These are phyloP conservation scores for Boloria selene DNA, from an alignment of 2,888 invertebrate species.

Conservation along the genomic window DNA sequence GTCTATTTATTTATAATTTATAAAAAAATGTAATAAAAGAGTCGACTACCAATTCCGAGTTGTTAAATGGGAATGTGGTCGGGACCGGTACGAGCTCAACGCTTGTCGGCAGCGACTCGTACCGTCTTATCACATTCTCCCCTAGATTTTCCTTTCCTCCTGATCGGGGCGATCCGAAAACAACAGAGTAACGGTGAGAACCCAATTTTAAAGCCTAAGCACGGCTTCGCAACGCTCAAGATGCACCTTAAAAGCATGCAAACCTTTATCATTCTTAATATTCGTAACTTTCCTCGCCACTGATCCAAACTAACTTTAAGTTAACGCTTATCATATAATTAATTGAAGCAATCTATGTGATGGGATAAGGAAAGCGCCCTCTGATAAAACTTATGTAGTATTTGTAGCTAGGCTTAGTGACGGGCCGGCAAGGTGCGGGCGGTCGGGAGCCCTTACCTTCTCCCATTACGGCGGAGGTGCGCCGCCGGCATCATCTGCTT, in stretches of 20 bases:
- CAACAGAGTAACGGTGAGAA: constrained; percentile 79
- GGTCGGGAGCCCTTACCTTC: constrained; percentile 82
- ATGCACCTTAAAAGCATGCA: constrained; percentile 76
- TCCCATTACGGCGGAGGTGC: constrained; percentile 83
- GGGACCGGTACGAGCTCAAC: constrained; percentile 52
- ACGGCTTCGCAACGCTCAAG: constrained; percentile 77
- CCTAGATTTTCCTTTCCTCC: constrained; percentile 59
- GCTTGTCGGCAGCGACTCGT: constrained; percentile 51
- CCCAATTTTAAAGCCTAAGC: constrained; percentile 76
- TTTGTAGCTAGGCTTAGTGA: constrained; percentile 54
- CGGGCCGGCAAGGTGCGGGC: constrained; percentile 78
- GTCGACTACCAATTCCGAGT: constrained; percentile 76
- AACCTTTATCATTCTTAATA: constrained; percentile 52
- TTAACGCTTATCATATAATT: constrained; percentile 78
- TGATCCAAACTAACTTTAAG: constrained; percentile 69
- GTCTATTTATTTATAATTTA: constrained; percentile 73
- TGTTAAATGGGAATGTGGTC: constrained; percentile 65
- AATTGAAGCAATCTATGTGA: constrained; percentile 79
- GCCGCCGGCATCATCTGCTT: constrained; percentile 77
- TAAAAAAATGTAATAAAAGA: constrained; percentile 73
- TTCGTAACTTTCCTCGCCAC: constrained; percentile 74
- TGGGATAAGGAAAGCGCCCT: constrained; percentile 91
- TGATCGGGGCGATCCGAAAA: constrained; percentile 70
- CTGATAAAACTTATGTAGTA: constrained; percentile 71
- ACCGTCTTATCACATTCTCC: constrained; percentile 61